Conservation (phyloP, 2,113 vertebrate genomes). For the Tragelaphus imberbis region DNA sequence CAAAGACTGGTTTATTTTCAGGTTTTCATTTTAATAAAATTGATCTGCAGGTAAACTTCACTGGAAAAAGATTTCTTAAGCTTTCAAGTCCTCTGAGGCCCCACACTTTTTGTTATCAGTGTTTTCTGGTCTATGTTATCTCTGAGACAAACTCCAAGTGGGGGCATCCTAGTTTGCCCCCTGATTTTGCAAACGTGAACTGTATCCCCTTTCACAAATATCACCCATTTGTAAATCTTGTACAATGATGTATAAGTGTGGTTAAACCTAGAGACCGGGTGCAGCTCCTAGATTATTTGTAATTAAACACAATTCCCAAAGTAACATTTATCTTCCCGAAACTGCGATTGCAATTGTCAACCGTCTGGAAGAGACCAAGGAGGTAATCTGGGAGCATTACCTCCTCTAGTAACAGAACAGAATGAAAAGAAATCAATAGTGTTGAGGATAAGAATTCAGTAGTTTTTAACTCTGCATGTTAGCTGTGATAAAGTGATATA, state of each 20-base stretch:
- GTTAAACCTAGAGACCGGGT: slow-evolving; percentile 77
- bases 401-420: slow-evolving; percentile 79
- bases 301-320: slow-evolving; percentile 90
- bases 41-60: slow-evolving; percentile 29
- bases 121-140: not conserved
- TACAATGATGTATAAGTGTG: slow-evolving; percentile 73
- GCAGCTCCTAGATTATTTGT: slow-evolving; percentile 84
- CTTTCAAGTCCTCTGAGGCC: not conserved
- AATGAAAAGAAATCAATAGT: slow-evolving; percentile 90
- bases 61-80: not conserved
- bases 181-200: slow-evolving; percentile 55
- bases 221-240: slow-evolving; percentile 60
- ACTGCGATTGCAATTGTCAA: slow-evolving; percentile 84
- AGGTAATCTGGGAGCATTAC: slow-evolving; percentile 81
- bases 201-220: slow-evolving; percentile 26
- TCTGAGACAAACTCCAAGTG: not conserved
- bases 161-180: slow-evolving; percentile 18
- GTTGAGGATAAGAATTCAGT: slow-evolving; percentile 83
- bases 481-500: slow-evolving; percentile 76
- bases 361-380: slow-evolving; percentile 83
- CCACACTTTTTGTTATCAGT: not conserved
- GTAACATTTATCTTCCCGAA: slow-evolving; percentile 89
- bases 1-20: slow-evolving; percentile 15
- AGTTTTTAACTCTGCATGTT: slow-evolving; percentile 77
- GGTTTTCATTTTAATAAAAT: slow-evolving; percentile 16